Percentiles rank a stretch among this genome's conserved stretches.
These are phyloP conservation scores for Euplexia lucipara DNA, from an alignment of 2,888 invertebrate genomes.

Conservation along the genomic window DNA sequence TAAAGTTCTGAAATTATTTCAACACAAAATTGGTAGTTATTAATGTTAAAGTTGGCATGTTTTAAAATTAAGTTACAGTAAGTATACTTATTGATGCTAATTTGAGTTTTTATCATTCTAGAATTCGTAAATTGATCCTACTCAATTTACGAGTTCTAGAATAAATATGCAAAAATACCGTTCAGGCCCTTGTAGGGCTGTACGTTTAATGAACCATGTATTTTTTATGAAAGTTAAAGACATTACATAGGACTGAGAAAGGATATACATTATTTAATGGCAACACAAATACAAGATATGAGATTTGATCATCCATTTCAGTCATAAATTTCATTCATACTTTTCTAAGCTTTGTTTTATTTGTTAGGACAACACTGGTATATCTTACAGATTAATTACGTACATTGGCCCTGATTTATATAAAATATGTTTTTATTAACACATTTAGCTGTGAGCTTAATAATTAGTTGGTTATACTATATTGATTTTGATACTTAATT, in stretches of 20 bases:
- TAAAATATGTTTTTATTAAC: slow-evolving; percentile 8
- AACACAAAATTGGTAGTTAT: too few relatives aligned
- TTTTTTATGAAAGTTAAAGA: too few relatives aligned
- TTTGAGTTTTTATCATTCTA: too few relatives aligned
- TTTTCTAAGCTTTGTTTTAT: not conserved
- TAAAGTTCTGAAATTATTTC: too few relatives aligned
- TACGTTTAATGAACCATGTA: not conserved
- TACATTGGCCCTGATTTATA: not conserved
- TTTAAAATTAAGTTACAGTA: too few relatives aligned
- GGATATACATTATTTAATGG: not conserved
- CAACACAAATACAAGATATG: not conserved
- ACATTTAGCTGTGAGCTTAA: slow-evolving; percentile 16
- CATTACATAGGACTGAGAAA: not conserved
- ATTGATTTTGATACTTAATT: not conserved
- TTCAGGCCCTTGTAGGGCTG: not conserved
- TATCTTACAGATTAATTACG: slow-evolving; percentile 3
- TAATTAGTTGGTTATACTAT: slow-evolving; percentile 14
- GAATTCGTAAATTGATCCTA: too few relatives aligned
- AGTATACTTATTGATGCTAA: too few relatives aligned
- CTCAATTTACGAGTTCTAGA: too few relatives aligned
- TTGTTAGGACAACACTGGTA: slow-evolving; percentile 1
- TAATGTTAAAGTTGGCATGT: too few relatives aligned
- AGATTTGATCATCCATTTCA: slow-evolving; percentile 20
- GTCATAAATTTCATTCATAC: not conserved
- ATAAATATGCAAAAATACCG: not conserved